A percentile compares a stretch with the other conserved stretches of the same genome.
Conservation (phyloP, 92 coral and sea anemone genomes). For the Porites cylindrica region DNA sequence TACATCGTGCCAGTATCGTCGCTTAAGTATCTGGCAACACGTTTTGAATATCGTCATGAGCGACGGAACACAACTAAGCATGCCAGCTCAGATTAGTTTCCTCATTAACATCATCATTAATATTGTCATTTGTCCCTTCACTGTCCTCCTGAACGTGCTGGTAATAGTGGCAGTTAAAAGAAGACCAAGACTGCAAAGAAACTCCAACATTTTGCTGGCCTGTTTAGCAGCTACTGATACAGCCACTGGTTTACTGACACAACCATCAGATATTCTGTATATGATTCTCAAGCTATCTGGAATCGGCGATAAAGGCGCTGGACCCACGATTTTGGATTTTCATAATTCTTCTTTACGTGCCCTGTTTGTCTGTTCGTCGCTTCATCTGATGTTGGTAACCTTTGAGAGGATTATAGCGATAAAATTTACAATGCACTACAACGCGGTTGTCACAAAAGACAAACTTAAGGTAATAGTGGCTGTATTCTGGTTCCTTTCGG, state of each 20-base stretch:
- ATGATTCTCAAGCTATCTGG: neutral
- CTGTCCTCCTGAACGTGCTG: constrained; percentile 14
- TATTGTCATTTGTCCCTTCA: constrained; percentile 8
- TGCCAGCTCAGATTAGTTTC: constrained; percentile 1
- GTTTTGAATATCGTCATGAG: neutral
- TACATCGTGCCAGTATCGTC: too few relatives aligned
- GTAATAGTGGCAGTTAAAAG: constrained; percentile 31
- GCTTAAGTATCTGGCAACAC: neutral
- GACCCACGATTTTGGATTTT: neutral
- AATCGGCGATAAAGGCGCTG: too few relatives aligned
- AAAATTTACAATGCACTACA: neutral
- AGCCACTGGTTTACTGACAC: neutral
- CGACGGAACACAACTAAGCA: neutral
- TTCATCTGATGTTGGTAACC: constrained; percentile 8
- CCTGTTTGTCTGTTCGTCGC: neutral
- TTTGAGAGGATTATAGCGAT: constrained; percentile 15
- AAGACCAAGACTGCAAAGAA: constrained; percentile 26
- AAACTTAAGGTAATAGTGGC: neutral
- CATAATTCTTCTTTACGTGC: neutral
- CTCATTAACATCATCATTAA: neutral
- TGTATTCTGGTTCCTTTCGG: neutral
- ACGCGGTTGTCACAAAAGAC: neutral
- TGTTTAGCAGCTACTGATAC: constrained; percentile 32
- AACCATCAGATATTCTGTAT: neutral
- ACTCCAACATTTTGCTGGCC: constrained; percentile 18